phyloP scores from a whole-genome alignment of 1,140 invertebrate genomes.

The Papilio aristodemus region DNA sequence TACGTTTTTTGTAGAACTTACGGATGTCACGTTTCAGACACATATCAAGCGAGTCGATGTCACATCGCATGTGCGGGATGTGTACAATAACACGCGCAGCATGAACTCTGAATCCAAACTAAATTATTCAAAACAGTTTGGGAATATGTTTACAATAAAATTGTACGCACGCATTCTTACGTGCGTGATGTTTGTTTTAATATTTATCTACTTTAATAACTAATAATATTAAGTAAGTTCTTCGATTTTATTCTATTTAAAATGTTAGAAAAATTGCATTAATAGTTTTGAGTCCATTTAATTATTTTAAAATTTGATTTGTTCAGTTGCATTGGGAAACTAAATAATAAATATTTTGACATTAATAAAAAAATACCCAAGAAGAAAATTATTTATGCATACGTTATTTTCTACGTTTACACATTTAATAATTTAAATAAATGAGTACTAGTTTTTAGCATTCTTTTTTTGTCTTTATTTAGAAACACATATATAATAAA shows the following conservation, averaged over 20 bases:
- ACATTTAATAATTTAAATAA: background rate
- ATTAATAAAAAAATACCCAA: too few relatives aligned
- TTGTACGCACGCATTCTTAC: conserved; percentile 21
- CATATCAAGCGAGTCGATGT: conserved; percentile 47
- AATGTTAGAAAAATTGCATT: too few relatives aligned
- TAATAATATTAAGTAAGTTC: too few relatives aligned
- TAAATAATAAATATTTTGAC: too few relatives aligned
- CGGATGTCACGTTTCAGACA: conserved; percentile 48
- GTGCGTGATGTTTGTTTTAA: background rate
- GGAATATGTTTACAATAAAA: conserved; percentile 46
- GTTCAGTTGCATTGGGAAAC: background rate
- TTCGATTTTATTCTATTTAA: too few relatives aligned
- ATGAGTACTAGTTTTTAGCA: too few relatives aligned
- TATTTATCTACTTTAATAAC: background rate
- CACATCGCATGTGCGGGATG: background rate
- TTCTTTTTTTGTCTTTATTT: background rate
- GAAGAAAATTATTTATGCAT: too few relatives aligned
- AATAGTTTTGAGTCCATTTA: too few relatives aligned
- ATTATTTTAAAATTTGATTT: too few relatives aligned
- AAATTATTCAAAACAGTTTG: conserved; percentile 64
- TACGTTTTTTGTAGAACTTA: background rate
- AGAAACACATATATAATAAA: background rate
- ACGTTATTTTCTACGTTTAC: background rate
- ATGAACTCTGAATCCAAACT: conserved; percentile 51
- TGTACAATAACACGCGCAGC: conserved; percentile 34